Conservation (phyloP, 2,797 vertebrate genomes). For the Notoglanidium macrostoma region DNA sequence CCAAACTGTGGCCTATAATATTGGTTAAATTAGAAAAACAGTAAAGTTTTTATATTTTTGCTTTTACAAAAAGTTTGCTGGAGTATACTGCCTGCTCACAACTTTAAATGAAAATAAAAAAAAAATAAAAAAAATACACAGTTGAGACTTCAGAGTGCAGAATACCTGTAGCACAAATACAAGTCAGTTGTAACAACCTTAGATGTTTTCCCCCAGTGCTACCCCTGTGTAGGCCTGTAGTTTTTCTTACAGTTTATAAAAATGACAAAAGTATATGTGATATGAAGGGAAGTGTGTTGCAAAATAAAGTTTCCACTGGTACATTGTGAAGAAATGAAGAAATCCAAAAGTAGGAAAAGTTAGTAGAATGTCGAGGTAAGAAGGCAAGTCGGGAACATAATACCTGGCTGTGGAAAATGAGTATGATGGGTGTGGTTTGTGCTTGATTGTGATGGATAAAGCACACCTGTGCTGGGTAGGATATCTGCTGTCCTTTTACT, state of each 20-base stretch:
- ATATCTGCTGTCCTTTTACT: neutral
- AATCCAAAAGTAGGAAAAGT: neutral
- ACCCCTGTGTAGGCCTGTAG: neutral
- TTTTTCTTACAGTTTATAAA: neutral
- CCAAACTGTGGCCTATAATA: too few species aligned
- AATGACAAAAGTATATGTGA: neutral
- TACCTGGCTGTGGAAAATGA: neutral
- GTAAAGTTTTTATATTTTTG: too few species aligned
- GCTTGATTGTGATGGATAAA: constrained; percentile 9
- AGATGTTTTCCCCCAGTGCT: neutral
- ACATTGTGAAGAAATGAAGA: neutral
- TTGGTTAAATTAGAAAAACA: too few species aligned
- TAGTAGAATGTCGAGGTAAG: neutral
- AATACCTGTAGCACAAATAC: neutral
- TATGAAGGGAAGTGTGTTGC: neutral
- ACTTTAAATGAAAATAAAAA: neutral
- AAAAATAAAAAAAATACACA: neutral
- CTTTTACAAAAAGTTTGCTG: neutral
- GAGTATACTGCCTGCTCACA: neutral
- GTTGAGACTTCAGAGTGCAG: neutral
- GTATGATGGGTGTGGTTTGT: constrained; percentile 14
- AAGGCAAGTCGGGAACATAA: neutral
- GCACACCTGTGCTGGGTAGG: neutral
- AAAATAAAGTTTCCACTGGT: neutral
- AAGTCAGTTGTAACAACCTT: neutral